Percentiles rank a stretch among this genome's conserved stretches.
These are phyloP conservation scores for Chouioia cunea DNA, from an alignment of 2,888 invertebrate species.

Conservation along the genomic window DNA sequence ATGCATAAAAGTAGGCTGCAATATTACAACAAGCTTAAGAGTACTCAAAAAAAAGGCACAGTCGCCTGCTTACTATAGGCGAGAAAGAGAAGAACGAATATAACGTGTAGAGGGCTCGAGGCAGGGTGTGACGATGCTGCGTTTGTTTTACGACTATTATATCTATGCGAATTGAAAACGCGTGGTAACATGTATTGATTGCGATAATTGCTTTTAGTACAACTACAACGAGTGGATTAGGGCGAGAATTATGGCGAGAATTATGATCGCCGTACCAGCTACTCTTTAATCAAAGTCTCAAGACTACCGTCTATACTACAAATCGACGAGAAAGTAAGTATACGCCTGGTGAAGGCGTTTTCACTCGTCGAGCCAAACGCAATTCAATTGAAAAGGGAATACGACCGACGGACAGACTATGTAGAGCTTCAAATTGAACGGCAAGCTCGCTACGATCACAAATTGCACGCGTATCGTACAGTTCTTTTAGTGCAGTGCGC, in stretches of 20 bases:
- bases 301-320: neutral
- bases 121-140: too few relatives aligned
- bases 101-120: too few relatives aligned
- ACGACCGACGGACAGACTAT: too few relatives aligned
- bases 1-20: conserved; percentile 45
- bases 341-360: neutral
- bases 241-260: neutral
- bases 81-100: conserved; percentile 41
- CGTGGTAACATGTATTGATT: too few relatives aligned
- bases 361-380: neutral
- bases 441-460: conserved; percentile 36
- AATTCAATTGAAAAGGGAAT: too few relatives aligned
- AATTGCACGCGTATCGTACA: conserved; percentile 37
- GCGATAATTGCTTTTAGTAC: conserved; percentile 5
- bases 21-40: conserved; percentile 42
- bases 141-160: neutral
- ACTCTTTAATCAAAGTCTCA: neutral
- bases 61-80: conserved; percentile 47
- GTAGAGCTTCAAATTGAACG: too few relatives aligned
- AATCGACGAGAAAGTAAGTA: neutral
- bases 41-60: conserved; percentile 47
- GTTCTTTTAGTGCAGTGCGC: conserved; percentile 32
- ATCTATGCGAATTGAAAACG: too few relatives aligned
- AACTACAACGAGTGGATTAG: neutral
- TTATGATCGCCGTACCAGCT: too few relatives aligned